Evolutionary conservation across 1,140 invertebrate species (phyloP), one percentile per base, ranked within the genome.

Genomic region (Colletes gigas): DNA sequence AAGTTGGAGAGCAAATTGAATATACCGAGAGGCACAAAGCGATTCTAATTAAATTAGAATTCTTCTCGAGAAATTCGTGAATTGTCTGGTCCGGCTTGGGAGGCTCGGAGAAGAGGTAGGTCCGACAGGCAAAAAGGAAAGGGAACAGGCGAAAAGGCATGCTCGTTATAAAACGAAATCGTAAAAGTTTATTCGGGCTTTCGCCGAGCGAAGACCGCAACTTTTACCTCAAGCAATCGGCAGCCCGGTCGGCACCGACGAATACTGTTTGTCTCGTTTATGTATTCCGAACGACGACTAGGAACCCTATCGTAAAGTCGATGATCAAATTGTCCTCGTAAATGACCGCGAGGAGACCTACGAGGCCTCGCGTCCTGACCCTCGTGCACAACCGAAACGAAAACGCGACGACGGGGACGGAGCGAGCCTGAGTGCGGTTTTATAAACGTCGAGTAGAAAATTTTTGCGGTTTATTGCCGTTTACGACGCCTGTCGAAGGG

Each of bases 251-350:
- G 10, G 47, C 30, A 30, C 15, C 6, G 8, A 21, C 4, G 0
- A 67, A 65, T 62, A 57, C 69, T 62, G 15, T 19, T 12, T n/a
- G 52, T 71, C n/a, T 63, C 71, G 50, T 50, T 50, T 50, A 50
- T 12, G 10, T 50, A 50, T 50, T 50, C 50, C 10, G 50, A 12
- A 50, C 10, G 50, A 50, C 50, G 30, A 52, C 12, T 21, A 41
- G 57, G 81, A 90, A 88, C 84, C 89, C 84, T 88, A 90, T 88
- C 84, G 89, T 90, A 90, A 90, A 90, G 83, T 88, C 68, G 71
- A 81, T 77, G 77, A 89, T 89, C 72, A 86, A 89, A 89, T 87
- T 87, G 83, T 86, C 57, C 74, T 62, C 86, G 74, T 89, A 85
- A 89, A 90, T 63, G 82, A 30, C 55, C 67, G 39, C 54, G 74